Base-by-base conservation (phyloP, 2,113 vertebrate species). In the Hypomesus transpacificus region DNA sequence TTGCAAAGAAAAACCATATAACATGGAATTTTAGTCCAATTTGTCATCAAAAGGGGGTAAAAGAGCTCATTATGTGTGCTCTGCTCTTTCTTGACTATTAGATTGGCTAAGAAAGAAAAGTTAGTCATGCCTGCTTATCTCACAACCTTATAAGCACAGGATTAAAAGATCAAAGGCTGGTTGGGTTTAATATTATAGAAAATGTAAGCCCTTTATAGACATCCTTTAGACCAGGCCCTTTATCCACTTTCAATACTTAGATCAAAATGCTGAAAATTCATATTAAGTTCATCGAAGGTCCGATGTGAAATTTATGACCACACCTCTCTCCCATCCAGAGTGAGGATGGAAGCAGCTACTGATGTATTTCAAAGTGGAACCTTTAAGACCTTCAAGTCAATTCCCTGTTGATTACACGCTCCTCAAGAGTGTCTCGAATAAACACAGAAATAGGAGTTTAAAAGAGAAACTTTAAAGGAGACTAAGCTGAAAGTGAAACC, bases 121-220 rank as follows among this genome's bases (percentile, higher is more conserved):
- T 95, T 94, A 91, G 90, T 95, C 95, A 96, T 81, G 90, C 92
- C 92, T 91, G 90, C 95, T 96, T 96, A 96, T 98, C 94, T 94
- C 90, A 92, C 95, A 96, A 95, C 94, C 93, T 95, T 96, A 94
- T 94, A 94, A 95, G 94, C 89, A 89, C 88, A 79, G 95, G 95
- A 98, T 98, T 96, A 96, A 93, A 93, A 96, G 95, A 98, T 98
- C 95, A 97, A 97, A 98, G 95, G 91, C 87, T 84, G 95, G 93
- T 94, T 94, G 92, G 92, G 94, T 93, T 92, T 92, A 92, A 92
- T 89, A 88, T 93, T 93, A 95, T 93, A 94, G 93, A 93, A 90
- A 91, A 93, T 89, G 87, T 94, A 94, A 94, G 92, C 94, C 90
- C 90, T 89, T 87, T 91, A 91, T 90, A 91, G 91, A 88, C 86